Percentiles rank a stretch among this genome's conserved stretches.
Conservation (phyloP, 1,140 invertebrate genomes). For the Euwallacea fornicatus region DNA sequence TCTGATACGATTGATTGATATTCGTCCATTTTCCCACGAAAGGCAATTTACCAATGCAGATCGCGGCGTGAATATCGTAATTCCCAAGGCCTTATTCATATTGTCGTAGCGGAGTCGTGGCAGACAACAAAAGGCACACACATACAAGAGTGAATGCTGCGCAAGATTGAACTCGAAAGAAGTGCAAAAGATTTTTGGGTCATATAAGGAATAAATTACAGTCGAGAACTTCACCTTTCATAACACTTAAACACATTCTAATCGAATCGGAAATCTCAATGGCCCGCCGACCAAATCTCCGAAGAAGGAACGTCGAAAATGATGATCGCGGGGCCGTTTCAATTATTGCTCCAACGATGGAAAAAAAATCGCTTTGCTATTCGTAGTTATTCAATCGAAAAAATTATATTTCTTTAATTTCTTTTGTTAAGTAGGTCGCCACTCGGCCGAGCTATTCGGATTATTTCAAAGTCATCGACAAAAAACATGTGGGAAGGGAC, state of each 20-base stretch:
- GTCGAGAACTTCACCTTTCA: conserved; percentile 6
- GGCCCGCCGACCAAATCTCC: conserved; percentile 9
- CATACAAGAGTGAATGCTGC: not conserved
- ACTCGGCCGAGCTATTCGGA: conserved; percentile 19
- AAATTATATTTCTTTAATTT: conserved; percentile 28
- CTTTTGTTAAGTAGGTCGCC: conserved; percentile 26
- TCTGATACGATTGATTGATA: conserved; percentile 13
- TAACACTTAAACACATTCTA: conserved; percentile 1
- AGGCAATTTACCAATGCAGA: conserved; percentile 10
- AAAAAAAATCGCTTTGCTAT: conserved; percentile 20
- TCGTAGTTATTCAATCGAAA: conserved; percentile 26
- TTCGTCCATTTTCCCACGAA: conserved; percentile 2
- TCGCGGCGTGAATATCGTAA: conserved; percentile 10
- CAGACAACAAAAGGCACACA: not conserved
- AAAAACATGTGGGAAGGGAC: conserved; percentile 27
- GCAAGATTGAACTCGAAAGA: not conserved
- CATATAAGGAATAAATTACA: not conserved
- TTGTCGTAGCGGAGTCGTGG: not conserved
- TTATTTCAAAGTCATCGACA: conserved; percentile 25
- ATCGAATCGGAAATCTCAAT: conserved; percentile 3
- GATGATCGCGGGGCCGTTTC: conserved; percentile 9
- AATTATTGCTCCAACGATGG: conserved; percentile 5
- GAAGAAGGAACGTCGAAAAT: conserved; percentile 5
- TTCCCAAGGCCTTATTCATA: conserved; percentile 5
- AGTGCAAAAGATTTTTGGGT: not conserved